phyloP scores from a whole-genome alignment of 2,888 invertebrate species.

The Acronicta leporina region DNA sequence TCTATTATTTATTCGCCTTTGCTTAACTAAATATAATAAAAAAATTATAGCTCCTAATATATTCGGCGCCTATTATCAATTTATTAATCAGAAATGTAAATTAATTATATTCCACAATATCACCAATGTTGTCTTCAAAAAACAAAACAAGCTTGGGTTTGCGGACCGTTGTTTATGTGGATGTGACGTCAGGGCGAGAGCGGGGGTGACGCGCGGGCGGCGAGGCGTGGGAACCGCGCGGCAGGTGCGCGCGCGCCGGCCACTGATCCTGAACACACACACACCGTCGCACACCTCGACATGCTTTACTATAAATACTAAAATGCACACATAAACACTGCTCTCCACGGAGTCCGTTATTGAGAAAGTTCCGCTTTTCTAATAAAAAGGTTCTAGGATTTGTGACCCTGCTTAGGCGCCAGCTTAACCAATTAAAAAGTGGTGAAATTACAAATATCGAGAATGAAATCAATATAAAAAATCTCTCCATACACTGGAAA shows the following conservation, averaged over 20 bases:
- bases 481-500: conserved; percentile 27
- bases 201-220: conserved; percentile 65
- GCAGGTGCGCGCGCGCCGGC: conserved; percentile 88
- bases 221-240: conserved; percentile 86
- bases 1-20: conserved; percentile 32
- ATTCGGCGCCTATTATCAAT: conserved; percentile 57
- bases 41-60: conserved; percentile 29
- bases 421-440: conserved; percentile 9
- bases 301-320: conserved; percentile 60
- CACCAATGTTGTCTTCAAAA: conserved; percentile 60
- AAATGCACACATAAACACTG: conserved; percentile 59
- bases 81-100: conserved; percentile 62
- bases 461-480: conserved; percentile 21
- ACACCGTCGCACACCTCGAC: conserved; percentile 66
- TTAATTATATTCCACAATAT: conserved; percentile 60
- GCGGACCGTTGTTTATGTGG: conserved; percentile 80
- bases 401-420: conserved; percentile 41
- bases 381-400: conserved; percentile 56
- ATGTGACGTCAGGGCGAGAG: conserved; percentile 79
- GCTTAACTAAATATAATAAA: conserved; percentile 4
- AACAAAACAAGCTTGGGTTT: conserved; percentile 70
- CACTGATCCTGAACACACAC: conserved; percentile 87
- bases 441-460: conserved; percentile 3
- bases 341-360: conserved; percentile 72
- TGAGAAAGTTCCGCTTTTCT: conserved; percentile 84